phyloP scores from a whole-genome alignment of 2,797 vertebrate species.

The Cyclopterus lumpus region DNA sequence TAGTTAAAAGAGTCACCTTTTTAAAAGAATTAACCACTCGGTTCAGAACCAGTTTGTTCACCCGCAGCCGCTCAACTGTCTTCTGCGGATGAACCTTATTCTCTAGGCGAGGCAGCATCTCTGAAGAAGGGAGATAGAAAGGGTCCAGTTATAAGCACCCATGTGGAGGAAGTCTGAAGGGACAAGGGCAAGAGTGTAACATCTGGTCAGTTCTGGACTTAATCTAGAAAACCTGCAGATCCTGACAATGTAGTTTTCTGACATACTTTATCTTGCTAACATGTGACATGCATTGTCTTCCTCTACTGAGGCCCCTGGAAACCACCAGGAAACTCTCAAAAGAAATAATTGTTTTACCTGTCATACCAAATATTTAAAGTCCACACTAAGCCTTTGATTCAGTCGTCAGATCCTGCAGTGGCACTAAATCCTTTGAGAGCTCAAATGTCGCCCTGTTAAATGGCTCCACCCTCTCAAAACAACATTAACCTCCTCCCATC shows the following conservation, averaged over 20 bases:
- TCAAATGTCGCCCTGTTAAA: background rate
- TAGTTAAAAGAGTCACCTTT: constrained; percentile 55
- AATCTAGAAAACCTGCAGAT: background rate
- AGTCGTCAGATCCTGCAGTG: background rate
- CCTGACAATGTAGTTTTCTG: background rate
- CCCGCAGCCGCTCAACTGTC: constrained; percentile 31
- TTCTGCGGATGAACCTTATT: constrained; percentile 71
- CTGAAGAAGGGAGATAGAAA: constrained; percentile 29
- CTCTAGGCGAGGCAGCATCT: constrained; percentile 47
- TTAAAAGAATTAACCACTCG: background rate
- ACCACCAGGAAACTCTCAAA: background rate
- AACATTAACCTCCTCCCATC: background rate
- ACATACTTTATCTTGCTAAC: constrained; percentile 4
- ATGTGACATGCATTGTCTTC: constrained; percentile 6
- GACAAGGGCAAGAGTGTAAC: too few species aligned
- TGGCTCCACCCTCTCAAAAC: constrained; percentile 21
- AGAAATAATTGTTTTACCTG: background rate
- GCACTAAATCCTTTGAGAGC: background rate
- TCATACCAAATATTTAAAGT: background rate
- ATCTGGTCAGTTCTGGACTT: background rate
- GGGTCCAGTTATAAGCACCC: background rate
- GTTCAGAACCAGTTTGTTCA: background rate
- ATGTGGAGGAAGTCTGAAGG: background rate
- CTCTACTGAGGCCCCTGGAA: background rate
- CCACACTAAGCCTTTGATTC: constrained; percentile 16